phyloP scores from a whole-genome alignment of 2,113 vertebrate species.

The Callochromis pleurospilus region DNA sequence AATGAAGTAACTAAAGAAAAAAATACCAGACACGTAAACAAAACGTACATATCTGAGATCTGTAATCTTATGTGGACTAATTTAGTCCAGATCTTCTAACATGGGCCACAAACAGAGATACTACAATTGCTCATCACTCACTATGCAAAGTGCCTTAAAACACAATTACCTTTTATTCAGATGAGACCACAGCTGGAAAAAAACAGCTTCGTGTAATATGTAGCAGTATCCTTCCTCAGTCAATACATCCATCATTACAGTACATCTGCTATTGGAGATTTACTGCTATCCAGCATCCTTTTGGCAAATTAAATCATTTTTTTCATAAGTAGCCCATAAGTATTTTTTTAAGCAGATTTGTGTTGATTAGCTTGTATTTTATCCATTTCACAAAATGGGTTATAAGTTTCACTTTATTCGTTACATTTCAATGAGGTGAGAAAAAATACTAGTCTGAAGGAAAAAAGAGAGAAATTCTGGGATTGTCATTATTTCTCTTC shows the following conservation, averaged over 20 bases:
- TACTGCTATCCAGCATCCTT: neutral
- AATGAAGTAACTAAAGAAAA: neutral
- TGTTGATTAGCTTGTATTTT: neutral
- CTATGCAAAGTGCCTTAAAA: neutral
- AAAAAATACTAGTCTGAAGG: neutral
- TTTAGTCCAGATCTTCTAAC: neutral
- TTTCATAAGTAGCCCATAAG: neutral
- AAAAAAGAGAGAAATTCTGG: neutral
- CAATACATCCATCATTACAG: neutral
- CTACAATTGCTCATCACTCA: neutral
- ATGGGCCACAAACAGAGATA: neutral
- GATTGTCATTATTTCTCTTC: too few species aligned
- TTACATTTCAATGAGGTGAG: neutral
- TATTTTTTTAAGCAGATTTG: neutral
- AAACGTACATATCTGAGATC: neutral
- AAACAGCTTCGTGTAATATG: neutral
- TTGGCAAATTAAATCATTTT: neutral
- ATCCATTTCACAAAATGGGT: neutral
- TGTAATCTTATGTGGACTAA: neutral
- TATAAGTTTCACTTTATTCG: neutral
- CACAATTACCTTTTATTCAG: neutral
- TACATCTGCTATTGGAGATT: neutral
- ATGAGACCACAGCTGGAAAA: neutral
- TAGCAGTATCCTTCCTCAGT: neutral
- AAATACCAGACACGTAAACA: neutral